Conservation (phyloP, 2,113 vertebrate species). For the Nesoenas mayeri region DNA sequence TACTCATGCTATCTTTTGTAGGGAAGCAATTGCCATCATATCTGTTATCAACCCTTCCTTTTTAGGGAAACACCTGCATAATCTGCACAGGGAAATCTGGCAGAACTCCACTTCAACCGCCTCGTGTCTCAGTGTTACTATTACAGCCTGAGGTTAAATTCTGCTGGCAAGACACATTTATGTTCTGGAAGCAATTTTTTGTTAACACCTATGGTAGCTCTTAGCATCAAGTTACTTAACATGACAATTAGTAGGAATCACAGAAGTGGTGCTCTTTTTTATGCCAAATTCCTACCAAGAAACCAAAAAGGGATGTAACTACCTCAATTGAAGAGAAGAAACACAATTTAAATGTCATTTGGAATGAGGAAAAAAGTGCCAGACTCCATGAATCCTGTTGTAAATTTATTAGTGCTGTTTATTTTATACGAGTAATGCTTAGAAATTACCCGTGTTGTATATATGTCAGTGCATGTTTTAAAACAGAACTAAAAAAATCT, state of each 20-base stretch:
- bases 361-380: not conserved
- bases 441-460: not conserved
- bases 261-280: not conserved
- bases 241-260: slow-evolving; percentile 34
- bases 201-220: slow-evolving; percentile 53
- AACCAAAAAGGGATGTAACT: not conserved
- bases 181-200: slow-evolving; percentile 66
- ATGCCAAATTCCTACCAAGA: slow-evolving; percentile 19
- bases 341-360: not conserved
- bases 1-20: not conserved
- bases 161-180: slow-evolving; percentile 46
- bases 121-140: not conserved
- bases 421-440: not conserved
- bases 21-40: not conserved
- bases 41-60: slow-evolving; percentile 13
- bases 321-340: slow-evolving; percentile 3
- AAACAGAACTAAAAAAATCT: not conserved
- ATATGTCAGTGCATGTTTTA: not conserved
- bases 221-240: slow-evolving; percentile 18
- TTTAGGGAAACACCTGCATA: slow-evolving; percentile 52
- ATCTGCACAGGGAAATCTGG: slow-evolving; percentile 7
- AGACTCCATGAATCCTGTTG: not conserved
- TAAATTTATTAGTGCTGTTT: not conserved
- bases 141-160: slow-evolving; percentile 56
- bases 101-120: slow-evolving; percentile 17